Base-by-base conservation (phyloP, 1,140 invertebrate species). In the Platyura marginata region DNA sequence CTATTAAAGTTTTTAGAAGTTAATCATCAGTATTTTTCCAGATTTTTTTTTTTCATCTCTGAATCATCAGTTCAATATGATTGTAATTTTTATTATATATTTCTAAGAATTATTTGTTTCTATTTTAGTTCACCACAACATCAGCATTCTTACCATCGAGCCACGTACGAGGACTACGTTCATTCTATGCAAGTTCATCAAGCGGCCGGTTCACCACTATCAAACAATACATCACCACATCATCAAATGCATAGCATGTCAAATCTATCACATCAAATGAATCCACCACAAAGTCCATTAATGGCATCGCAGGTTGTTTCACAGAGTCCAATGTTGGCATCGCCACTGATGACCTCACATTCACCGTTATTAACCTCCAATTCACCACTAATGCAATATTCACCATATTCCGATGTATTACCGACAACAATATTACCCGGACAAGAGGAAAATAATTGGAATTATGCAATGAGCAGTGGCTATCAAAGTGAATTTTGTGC, bases 331-430 rank as follows among this genome's bases (percentile, higher is more conserved):
- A 44, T 44, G 43, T 22, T 40, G 18, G 23, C 36, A 21, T 40
- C 36, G 44, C 51, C 41, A 9, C 57, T 55, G 22, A 21, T 44
- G n/a, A 45, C 48, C 3, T 45, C 49, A 6, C 45, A 48, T 21
- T 51, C 58, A 2, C 42, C 49, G 29, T 40, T 61, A 21, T 49
- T 61, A 5, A 55, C 40, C 45, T 48, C 51, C 13, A 51, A 53
- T 33, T 47, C 45, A 10, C 52, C 55, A 9, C 48, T 59, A 42
- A 46, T 61, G 5, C 58, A 61, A 46, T 61, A 59, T 49, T 47
- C 60, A 5, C 50, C 55, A 10, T 59, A 61, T 54, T 51, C 58
- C 15, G 54, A 54, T 37, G 47, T 53, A 6, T 33, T 55, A 2
- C 49, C 56, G 41, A 44, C 52, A n/a, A 38, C 45, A 32, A 47